Evolutionary conservation across 2,113 vertebrate genomes (phyloP).

Genomic region (Solea solea): DNA sequence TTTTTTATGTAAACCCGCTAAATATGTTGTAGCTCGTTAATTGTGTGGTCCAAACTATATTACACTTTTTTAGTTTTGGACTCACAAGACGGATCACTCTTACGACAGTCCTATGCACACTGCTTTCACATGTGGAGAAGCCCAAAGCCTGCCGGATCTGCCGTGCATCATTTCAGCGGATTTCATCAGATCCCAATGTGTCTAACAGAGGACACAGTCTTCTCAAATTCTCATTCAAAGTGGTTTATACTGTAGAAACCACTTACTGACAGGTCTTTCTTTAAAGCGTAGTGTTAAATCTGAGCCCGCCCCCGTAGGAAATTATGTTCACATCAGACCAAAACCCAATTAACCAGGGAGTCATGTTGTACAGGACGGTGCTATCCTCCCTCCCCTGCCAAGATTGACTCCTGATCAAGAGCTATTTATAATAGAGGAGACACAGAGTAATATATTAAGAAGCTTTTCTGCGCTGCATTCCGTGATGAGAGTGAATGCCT

Average conservation of each 20-base stretch:
- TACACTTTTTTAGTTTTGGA: too few species aligned
- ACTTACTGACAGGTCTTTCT: too few species aligned
- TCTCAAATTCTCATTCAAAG: too few species aligned
- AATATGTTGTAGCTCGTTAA: too few species aligned
- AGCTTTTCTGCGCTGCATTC: constrained; percentile 73
- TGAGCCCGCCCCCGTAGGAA: constrained; percentile 34
- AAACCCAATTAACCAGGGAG: constrained; percentile 41
- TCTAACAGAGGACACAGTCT: too few species aligned
- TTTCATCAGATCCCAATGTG: too few species aligned
- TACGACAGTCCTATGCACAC: neutral
- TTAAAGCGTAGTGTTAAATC: constrained; percentile 6
- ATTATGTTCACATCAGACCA: constrained; percentile 32
- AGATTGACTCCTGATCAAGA: constrained; percentile 72
- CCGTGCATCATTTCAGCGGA: too few species aligned
- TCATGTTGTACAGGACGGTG: constrained; percentile 71
- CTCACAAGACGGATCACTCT: too few species aligned
- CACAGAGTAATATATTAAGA: constrained; percentile 85
- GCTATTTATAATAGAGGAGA: constrained; percentile 82
- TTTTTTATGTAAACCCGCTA: too few species aligned
- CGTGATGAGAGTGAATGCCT: constrained; percentile 70
- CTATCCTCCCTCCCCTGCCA: constrained; percentile 63
- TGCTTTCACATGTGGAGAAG: neutral
- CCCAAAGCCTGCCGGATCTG: constrained; percentile 1
- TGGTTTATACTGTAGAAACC: too few species aligned
- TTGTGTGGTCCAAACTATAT: too few species aligned